A percentile compares a stretch with the other conserved stretches of the same genome.
phyloP scores from a whole-genome alignment of 2,113 vertebrate species.

The Sterna hirundo region DNA sequence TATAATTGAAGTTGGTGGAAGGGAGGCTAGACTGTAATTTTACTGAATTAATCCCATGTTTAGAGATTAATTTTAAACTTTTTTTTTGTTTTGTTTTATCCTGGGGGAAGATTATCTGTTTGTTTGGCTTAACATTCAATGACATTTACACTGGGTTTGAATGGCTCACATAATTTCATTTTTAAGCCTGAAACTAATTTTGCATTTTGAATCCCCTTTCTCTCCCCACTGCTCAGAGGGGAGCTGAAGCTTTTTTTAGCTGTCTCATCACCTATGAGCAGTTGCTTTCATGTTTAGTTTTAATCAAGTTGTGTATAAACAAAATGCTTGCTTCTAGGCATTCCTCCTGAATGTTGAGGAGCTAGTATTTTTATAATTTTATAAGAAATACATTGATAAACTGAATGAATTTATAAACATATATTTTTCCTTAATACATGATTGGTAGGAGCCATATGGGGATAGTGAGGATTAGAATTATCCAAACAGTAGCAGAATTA shows the following conservation, averaged over 20 bases:
- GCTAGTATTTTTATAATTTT: background rate
- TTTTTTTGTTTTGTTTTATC: background rate
- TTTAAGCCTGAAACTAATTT: background rate
- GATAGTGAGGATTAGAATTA: background rate
- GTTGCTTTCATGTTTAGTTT: background rate
- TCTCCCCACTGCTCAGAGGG: background rate
- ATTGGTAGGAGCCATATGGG: background rate
- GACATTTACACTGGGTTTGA: background rate
- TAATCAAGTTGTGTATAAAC: background rate
- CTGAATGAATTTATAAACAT: background rate
- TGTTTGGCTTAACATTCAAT: background rate
- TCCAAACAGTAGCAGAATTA: background rate
- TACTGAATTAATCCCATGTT: background rate
- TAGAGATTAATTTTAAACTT: background rate
- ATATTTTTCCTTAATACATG: background rate
- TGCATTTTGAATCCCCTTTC: background rate
- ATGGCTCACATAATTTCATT: background rate
- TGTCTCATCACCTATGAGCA: background rate
- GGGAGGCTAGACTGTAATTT: background rate
- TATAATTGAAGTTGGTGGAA: background rate
- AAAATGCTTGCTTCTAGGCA: background rate
- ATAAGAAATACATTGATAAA: background rate
- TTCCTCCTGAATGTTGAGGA: background rate
- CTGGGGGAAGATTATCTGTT: background rate
- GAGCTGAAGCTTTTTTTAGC: background rate